Evolutionary conservation across 2,113 vertebrate genomes (phyloP), one percentile per base, ranked within the genome.

Genomic region (Dascyllus trimaculatus): DNA sequence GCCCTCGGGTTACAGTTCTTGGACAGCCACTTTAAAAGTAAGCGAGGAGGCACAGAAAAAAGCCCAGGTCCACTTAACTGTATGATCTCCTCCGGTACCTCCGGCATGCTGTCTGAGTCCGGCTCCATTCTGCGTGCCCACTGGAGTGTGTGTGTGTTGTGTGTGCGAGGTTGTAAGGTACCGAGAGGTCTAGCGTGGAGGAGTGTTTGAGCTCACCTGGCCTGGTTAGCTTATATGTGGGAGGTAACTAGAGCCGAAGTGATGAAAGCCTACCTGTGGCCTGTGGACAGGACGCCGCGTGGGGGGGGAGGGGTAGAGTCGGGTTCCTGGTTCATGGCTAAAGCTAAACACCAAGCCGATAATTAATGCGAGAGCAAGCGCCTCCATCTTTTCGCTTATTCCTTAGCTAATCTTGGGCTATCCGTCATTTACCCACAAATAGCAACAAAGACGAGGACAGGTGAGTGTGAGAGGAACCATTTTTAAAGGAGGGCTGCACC

Each of bases 51-150:
- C 71, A 67, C 53, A 74, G 70, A 65, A 81, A 89, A 85, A 73
- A 75, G 66, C 35, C 45, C 76, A 10, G 22, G 32, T 89, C 78
- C 89, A 95, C 95, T 95, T 95, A 95, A 95, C 95, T 95, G 95
- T 81, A 95, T 78, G 90, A 93, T 88, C 57, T 89, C 91, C 70
- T 89, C 92, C 13, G 89, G 87, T 80, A 79, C 88, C 90, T 90
- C 92, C 58, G 88, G 75, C 92, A 93, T 78, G 85, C 82, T 92
- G 84, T 91, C 94, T 75, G 91, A 84, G 83, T 94, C 93, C 72
- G 84, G 87, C 86, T 95, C 94, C 95, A 95, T 95, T 85, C 89
- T 93, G 78, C 48, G 78, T 84, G 83, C 86, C 87, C 82, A 72
- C 71, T 81, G 81, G 61, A 80, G 80, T 84, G 87, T 88, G 72